Base-by-base conservation (phyloP, 2,797 vertebrate genomes). In the Neosilurus hyrtlii region DNA sequence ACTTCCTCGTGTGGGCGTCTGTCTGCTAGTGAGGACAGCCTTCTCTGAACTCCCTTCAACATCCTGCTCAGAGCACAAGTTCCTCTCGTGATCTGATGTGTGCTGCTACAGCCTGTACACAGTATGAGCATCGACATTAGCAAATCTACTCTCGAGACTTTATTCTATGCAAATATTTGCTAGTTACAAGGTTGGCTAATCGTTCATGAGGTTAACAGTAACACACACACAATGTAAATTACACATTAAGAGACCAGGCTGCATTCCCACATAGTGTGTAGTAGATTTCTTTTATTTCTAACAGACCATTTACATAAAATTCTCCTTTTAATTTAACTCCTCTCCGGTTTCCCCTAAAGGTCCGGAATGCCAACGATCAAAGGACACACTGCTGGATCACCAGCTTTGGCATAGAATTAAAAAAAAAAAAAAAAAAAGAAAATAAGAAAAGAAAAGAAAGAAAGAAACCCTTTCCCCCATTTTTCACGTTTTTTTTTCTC, bases 381-480 rank as follows among this genome's bases (percentile, higher is more conserved):
- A 91, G 89, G 90, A 93, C 91, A 92, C 94, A 93, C 92, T 93
- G 93, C 93, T 94, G 91, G 93, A 91, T 91, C 90, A 95, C 94
- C 96, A 95, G 94, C 95, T 97, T 96, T 96, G 96, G 96, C 96
- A 96, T 96, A 95, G 94, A 96, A 92, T 92, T 89, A 91, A 93
- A 91, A 89, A 92, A 92, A 91, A 91, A 85, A 49, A 49, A 93
- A 91, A 96, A 96, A 93, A 87, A 83, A 91, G 66, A 65, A 6
- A 24, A 57, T 78, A 68, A 59, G 30, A 74, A 82, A 71, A 11
- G 26, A 79, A 88, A 86, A 86, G 63, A 66, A 86, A 77, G 82
- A 86, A 88, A 92, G 92, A 86, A 85, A 83, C 85, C 84, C 83
- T 24, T 67, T 85, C 83, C 85, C 84, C 70, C 82, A 84, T 82